Conservation (phyloP, 2,113 vertebrate species). For the Oxygymnocypris stewartii region DNA sequence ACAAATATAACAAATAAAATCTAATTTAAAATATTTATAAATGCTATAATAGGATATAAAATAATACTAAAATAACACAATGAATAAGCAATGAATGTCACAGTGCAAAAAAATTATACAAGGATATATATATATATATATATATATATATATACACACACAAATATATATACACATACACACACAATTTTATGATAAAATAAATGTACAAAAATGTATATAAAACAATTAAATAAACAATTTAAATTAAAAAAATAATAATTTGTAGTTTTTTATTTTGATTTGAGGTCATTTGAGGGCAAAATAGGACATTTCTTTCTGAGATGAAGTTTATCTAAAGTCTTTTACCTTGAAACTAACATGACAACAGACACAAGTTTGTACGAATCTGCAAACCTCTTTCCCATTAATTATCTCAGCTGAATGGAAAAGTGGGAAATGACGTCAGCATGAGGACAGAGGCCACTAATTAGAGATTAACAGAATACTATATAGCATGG, state of each 20-base stretch:
- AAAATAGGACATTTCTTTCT: not conserved
- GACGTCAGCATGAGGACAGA: slow-evolving; percentile 2
- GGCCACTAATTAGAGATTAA: slow-evolving; percentile 45
- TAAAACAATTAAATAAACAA: not conserved
- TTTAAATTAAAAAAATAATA: not conserved
- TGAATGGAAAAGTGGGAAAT: slow-evolving; percentile 40
- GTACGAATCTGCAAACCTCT: not conserved
- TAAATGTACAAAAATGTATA: too few relatives aligned
- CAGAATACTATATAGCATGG: not conserved
- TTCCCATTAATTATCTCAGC: not conserved
- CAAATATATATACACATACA: too few relatives aligned
- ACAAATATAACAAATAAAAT: not conserved
- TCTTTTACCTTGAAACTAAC: not conserved
- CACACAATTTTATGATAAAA: not conserved
- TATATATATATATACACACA: too few relatives aligned
- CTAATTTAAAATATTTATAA: not conserved
- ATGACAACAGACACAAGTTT: not conserved
- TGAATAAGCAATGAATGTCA: not conserved
- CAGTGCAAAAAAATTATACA: not conserved
- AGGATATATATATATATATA: not conserved
- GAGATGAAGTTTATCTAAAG: not conserved
- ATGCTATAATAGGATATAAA: not conserved
- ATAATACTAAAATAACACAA: not conserved
- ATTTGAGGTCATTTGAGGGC: not conserved
- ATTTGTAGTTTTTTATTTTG: not conserved